A percentile compares a stretch with the other conserved stretches of the same genome.
These are phyloP conservation scores for Chrysodeixis includens DNA, from an alignment of 2,888 invertebrate genomes.

Conservation along the genomic window DNA sequence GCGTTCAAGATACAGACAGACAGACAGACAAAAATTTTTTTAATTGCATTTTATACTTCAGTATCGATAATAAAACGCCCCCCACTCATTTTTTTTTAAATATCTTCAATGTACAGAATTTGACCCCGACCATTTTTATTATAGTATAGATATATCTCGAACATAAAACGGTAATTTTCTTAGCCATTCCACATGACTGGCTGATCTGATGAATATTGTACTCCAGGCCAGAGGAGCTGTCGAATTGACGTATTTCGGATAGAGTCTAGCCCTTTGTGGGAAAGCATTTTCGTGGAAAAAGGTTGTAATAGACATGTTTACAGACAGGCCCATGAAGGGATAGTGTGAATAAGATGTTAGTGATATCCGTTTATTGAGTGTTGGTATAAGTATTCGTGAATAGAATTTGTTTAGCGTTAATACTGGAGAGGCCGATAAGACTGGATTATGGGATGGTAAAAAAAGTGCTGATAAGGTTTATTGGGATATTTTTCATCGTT, in stretches of 20 bases:
- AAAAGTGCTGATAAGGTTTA: no score
- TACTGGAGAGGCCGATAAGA: background rate
- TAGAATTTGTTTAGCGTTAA: background rate
- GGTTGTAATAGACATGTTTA: slow-evolving; percentile 36
- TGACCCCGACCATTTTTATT: no score
- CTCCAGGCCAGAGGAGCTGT: slow-evolving; percentile 28
- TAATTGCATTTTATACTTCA: no score
- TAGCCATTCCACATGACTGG: slow-evolving; percentile 58
- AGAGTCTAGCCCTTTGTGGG: slow-evolving; percentile 44
- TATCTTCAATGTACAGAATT: no score
- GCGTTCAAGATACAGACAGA: no score
- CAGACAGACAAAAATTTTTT: no score
- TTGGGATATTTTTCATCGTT: no score
- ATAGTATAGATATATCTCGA: no score
- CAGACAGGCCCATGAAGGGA: background rate
- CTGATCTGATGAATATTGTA: slow-evolving; percentile 39
- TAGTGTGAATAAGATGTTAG: background rate
- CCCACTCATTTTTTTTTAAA: no score
- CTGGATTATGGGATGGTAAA: no score
- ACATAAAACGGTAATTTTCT: slow-evolving; percentile 63
- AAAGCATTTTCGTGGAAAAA: slow-evolving; percentile 29
- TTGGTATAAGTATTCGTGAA: background rate
- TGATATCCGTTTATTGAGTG: background rate
- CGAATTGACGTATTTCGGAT: slow-evolving; percentile 52
- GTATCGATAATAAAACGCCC: no score